Evolutionary conservation across 1,140 invertebrate species (phyloP).

Genomic region (Onthophagus taurus): DNA sequence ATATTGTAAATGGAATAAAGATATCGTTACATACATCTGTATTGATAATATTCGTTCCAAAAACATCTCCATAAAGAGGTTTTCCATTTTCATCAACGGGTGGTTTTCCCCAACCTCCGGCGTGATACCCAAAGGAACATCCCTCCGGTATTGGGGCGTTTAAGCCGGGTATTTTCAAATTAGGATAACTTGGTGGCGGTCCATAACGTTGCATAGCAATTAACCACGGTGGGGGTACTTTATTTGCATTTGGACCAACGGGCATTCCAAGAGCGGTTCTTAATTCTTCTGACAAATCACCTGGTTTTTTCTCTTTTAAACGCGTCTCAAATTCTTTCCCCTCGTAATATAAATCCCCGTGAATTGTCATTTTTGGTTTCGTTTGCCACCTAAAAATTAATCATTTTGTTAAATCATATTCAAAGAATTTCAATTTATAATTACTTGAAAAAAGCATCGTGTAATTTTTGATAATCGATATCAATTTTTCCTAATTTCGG

Average conservation of each 20-base stretch:
- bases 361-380: conserved; percentile 97
- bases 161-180: conserved; percentile 90
- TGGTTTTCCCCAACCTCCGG: conserved; percentile 99
- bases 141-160: conserved; percentile 93
- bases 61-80: conserved; percentile 98
- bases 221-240: conserved; percentile 95
- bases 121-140: conserved; percentile 98
- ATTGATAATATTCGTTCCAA: conserved; percentile 63
- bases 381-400: conserved; percentile 77
- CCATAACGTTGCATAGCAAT: conserved; percentile 99
- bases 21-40: conserved; percentile 46
- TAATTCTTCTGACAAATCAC: conserved; percentile 91
- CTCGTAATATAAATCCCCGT: conserved; percentile 99
- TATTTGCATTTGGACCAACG: conserved; percentile 79
- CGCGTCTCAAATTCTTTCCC: conserved; percentile 99
- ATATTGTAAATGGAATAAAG: neutral
- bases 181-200: conserved; percentile 98
- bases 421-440: conserved; percentile 20
- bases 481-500: conserved; percentile 99
- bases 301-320: conserved; percentile 97
- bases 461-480: conserved; percentile 99
- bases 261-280: conserved; percentile 98
- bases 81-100: conserved; percentile 97
- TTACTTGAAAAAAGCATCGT: conserved; percentile 97
- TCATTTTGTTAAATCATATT: conserved; percentile 1